Base-by-base conservation (phyloP, 2,113 vertebrate species). In the Piprites chloris region DNA sequence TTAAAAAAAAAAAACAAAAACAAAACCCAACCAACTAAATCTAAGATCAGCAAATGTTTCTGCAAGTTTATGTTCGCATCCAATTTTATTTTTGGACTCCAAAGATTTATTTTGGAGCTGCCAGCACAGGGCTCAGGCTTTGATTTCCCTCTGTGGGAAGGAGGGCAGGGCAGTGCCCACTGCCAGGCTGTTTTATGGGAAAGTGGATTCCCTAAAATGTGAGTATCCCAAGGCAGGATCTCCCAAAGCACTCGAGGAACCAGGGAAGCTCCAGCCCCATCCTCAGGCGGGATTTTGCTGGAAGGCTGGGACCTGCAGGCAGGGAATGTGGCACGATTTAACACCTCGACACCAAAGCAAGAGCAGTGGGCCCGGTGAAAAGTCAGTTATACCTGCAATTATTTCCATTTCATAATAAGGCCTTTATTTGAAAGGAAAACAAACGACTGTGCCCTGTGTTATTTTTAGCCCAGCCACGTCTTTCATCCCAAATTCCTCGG, bases 101-200 rank as follows among this genome's bases (percentile, higher is more conserved):
- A 14, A 28, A 30, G 42, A 2, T 67, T 47, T 47, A 67, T 67
- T 67, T 47, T 67, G 47, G 2, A 4, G 82, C 58, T 19, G 28
- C 59, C 59, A 32, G 46, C 3, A 21, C 50, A 5, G 33, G 41
- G 52, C 63, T 80, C 27, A 2, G 76, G 44, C 23, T 59, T 23
- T 18, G 30, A 9, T 9, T 52, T 50, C 44, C 44, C 39, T 12
- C 80, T 5, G 32, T 8, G 16, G 58, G 4, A 11, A 39, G 59
- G 47, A 19, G 0, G 11, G 26, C 61, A 47, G 71, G 59, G 30
- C 46, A 30, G 86, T 10, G 5, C 3, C 65, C 32, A 0, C 63
- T 5, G 39, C 1, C 24, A 5, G 49, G 52, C 1, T 33, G 73
- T 10, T 7, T 1, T 0, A 5, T 18, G 9, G 37, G 67, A 50